Evolutionary conservation across 2,888 invertebrate genomes (phyloP), one percentile per base, ranked within the genome.

Genomic region (Melanotus villosus): DNA sequence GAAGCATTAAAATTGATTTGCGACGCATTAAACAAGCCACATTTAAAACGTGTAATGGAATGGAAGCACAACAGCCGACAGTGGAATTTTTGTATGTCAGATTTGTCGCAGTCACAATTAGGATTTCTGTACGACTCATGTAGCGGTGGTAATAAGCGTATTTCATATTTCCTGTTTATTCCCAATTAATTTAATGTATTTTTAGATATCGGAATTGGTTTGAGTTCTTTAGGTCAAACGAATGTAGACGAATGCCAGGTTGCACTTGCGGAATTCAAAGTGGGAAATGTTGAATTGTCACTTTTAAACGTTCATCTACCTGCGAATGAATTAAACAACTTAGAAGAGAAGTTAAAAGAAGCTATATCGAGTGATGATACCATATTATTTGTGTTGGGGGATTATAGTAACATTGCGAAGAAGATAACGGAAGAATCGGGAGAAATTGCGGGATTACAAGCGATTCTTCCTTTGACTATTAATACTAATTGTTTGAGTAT

Each of bases 1-100:
- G 87, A 88, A 14, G 91, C 93, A 12, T 83, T 94, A 69, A 89
- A 90, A 82, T 88, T 90, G 81, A 89, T 93, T 64, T 91, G 91
- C 77, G 88, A 89, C 66, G 92, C 92, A 83, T 83, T 93, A 58
- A 93, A 92, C 83, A 84, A 86, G 1, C 92, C 92, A 0, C 84
- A 85, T 21, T 80, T 92, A 58, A 85, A 89, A 68, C 84, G 90
- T 69, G 88, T 92, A 9, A 83, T 86, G 16, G 91, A 91, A 79
- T 92, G 92, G 90, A 86, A 86, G 68, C 87, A 87, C 69, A 90
- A 90, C 80, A 88, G 88, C 67, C 89, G 90, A 50, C 86, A 87
- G 54, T 94, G 94, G 94, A 88, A 88, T 76, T 90, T 87, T 81
- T 87, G 87, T 75, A 80, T 87, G 76, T 70, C 82, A 26, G 81